Evolutionary conservation across 1,140 invertebrate genomes (phyloP), one percentile per base, ranked within the genome.

Genomic region (Drosophila prosaltans): DNA sequence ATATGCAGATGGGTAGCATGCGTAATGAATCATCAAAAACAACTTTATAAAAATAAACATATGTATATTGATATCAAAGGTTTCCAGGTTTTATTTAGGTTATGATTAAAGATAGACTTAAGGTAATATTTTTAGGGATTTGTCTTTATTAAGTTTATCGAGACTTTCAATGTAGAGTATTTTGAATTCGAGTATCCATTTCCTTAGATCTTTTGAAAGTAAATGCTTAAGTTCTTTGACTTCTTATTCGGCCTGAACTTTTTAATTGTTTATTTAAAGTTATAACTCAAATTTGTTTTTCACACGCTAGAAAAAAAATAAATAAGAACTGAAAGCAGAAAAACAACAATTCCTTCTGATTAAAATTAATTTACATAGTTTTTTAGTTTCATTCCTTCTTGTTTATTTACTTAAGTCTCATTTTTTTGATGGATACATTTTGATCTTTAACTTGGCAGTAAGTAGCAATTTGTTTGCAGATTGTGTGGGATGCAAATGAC

Each of bases 191-290:
- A 10, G 7, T 26, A 26, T 1, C 2, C 21, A 26, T 51, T 51
- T 51, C n/a, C 8, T 26, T 51, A 24, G 24, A 51, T 2, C 26
- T 74, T 84, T 84, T 85, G 82, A 85, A 85, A 85, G 82, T 79
- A 79, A 80, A 74, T 64, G 69, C 84, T 66, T 74, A 64, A 88
- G 82, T 85, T 85, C 83, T 75, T 88, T 85, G 78, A 80, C 78
- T 80, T 67, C 58, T 62, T 41, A 51, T 65, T 72, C 36, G 57
- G 63, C 36, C 45, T 67, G 40, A 65, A 64, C 66, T 30, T 71
- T 75, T 72, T 85, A 86, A 86, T 85, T 85, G 81, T 81, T 85
- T 86, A 65, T 67, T 51, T 55, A 16, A 69, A 63, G 51, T 61
- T 62, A 73, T 62, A 76, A 74, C 64, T 65, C 64, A 59, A 85